Evolutionary conservation across 2,888 invertebrate genomes (phyloP).

Genomic region (Leptinotarsa tumamoca): DNA sequence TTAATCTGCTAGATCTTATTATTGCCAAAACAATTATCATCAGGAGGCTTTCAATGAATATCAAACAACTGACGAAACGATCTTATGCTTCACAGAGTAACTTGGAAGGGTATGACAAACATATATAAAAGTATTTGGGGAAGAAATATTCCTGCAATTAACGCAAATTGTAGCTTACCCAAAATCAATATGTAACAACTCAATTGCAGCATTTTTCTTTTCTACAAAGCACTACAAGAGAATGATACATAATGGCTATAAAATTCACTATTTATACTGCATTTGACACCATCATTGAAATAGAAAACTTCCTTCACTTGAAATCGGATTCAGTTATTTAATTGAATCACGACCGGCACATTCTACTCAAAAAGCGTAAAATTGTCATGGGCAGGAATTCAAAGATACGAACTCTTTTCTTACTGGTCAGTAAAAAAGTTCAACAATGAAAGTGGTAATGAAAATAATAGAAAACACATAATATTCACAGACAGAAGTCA

Average conservation of each 20-base stretch:
- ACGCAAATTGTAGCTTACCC: not conserved
- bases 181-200: not conserved
- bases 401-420: not conserved
- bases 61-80: too few relatives aligned
- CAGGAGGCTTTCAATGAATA: too few relatives aligned
- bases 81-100: too few relatives aligned
- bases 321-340: constrained; percentile 12
- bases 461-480: not conserved
- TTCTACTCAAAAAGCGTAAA: constrained; percentile 21
- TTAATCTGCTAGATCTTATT: too few relatives aligned
- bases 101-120: too few relatives aligned
- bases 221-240: not conserved
- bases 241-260: not conserved
- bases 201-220: not conserved
- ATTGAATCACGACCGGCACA: constrained; percentile 19
- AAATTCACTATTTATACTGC: not conserved
- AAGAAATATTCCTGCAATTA: not conserved
- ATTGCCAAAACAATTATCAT: too few relatives aligned
- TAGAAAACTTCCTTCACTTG: not conserved
- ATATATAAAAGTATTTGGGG: not conserved
- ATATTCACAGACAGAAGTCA: too few relatives aligned
- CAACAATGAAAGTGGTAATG: not conserved
- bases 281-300: constrained; percentile 5
- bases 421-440: not conserved
- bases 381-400: constrained; percentile 8